These are phyloP conservation scores for Yponomeuta malinellus DNA, from an alignment of 2,888 invertebrate genomes.

Conservation along the genomic window DNA sequence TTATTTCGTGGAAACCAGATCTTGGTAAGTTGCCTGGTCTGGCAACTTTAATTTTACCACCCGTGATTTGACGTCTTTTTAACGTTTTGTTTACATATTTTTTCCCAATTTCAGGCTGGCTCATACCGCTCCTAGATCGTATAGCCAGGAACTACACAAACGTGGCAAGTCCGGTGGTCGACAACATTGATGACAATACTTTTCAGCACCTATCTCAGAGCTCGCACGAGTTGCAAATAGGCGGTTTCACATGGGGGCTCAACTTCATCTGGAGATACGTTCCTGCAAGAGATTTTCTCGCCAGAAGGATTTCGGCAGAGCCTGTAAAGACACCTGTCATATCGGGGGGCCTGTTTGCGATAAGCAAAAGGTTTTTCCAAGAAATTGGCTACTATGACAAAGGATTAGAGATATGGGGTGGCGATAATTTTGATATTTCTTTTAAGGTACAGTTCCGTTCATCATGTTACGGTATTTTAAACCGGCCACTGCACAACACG, in stretches of 20 bases:
- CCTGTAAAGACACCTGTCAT: constrained; percentile 96
- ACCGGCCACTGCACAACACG: no score
- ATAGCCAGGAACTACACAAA: no score
- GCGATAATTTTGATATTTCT: constrained; percentile 96
- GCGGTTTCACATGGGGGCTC: constrained; percentile 93
- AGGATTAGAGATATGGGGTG: constrained; percentile 99
- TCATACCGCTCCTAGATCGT: no score
- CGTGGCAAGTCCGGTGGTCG: no score
- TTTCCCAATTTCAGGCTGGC: no score
- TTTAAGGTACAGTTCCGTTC: constrained; percentile 78
- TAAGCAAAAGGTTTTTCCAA: constrained; percentile 92
- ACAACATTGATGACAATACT: constrained; percentile 49
- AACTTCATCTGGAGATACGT: constrained; percentile 97
- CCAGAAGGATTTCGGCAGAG: constrained; percentile 83
- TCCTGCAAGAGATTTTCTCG: constrained; percentile 76
- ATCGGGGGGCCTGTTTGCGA: constrained; percentile 98
- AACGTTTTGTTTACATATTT: no score
- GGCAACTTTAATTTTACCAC: no score
- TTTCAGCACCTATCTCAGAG: constrained; percentile 89
- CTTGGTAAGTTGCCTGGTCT: no score
- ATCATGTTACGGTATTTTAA: no score
- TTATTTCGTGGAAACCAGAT: no score
- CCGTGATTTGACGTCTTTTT: no score
- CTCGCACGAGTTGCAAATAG: constrained; percentile 84
- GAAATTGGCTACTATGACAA: constrained; percentile 95